Evolutionary conservation across 2,797 vertebrate genomes (phyloP), one percentile per base, ranked within the genome.

Genomic region (Sebastes wilsoni): DNA sequence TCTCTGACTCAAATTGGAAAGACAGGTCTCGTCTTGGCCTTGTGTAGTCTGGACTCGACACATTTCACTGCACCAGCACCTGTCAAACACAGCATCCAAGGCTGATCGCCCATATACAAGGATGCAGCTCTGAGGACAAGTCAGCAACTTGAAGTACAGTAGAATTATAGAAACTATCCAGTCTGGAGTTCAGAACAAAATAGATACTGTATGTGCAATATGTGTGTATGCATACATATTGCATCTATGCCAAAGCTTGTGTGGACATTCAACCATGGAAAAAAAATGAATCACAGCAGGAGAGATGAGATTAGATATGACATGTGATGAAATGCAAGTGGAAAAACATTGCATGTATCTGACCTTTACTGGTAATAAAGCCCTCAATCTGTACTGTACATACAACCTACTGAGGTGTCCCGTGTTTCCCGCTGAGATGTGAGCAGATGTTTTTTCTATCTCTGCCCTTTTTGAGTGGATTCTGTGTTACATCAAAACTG

Each of bases 61-160:
- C 80, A 84, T 89, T 84, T 90, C 83, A 83, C 56, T 74, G 72
- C 77, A 84, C 77, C 77, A 54, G 49, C n/a, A 86, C 62, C 85
- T 91, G 88, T 90, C 89, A 92, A 83, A 75, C 56, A 61, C 62
- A 76, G 49, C 77, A 83, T 79, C 76, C 75, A 77, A 86, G 88
- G 68, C 72, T 69, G 77, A 82, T 71, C 25, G 11, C 18, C 68
- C 42, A 55, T 62, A 76, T 68, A 59, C 5, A 18, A 2, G 4
- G 75, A 32, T 32, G 71, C 60, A 81, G 30, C 66, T 81, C 67
- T 83, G 70, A 74, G 34, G 80, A 81, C 23, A 20, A 59, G 79
- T 76, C 71, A 77, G 65, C 74, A 74, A 74, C 59, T 66, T 56
- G 8, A 64, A 68, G 67, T 27, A 75, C n/a, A 52, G 64, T 22